Evolutionary conservation across 2,113 vertebrate species (phyloP), one percentile per base, ranked within the genome.

Genomic region (Silurus meridionalis): DNA sequence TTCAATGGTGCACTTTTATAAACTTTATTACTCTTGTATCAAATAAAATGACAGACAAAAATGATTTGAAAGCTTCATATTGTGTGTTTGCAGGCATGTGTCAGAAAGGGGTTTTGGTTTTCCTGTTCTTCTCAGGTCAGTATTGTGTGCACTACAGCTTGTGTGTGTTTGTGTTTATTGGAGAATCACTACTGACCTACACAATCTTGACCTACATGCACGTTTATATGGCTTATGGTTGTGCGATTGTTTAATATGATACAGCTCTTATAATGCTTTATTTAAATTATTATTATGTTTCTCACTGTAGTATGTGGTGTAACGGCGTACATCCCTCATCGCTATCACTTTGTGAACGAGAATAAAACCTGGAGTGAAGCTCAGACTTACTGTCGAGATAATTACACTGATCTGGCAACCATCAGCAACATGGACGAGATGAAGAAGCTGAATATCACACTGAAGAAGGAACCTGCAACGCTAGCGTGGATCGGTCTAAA

Each of bases 331-430:
- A 23, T 74, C 67, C 74, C 72, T 57, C 48, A 85, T 79, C 60
- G 4, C 8, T 85, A 85, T 79, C 72, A 66, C 72, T 85, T 85
- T 64, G 55, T 84, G 21, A 64, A 77, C 77, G 58, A 77, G 58
- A 63, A 11, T 63, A 84, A 84, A 84, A 84, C 14, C 83, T 84
- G 83, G 83, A 84, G 28, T 52, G 83, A 64, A 77, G 71, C 71
- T 83, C 67, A 84, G 69, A 64, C 8, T 37, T 80, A 80, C 55
- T 80, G 78, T 57, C 60, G 25, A 80, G 7, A 19, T 7, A 28
- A 64, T 2, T 81, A 48, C 37, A 50, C 60, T 63, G 80, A 81
- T 81, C 37, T 64, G 8, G 80, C 80, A 8, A n/a, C 80, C 58
- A 81, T 81, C 60, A 81, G 14, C 58, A 64, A 81, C 83, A 84